Percentiles rank a stretch among this genome's conserved stretches.
phyloP scores from a whole-genome alignment of 1,140 invertebrate species.

The Chionoecetes opilio region DNA sequence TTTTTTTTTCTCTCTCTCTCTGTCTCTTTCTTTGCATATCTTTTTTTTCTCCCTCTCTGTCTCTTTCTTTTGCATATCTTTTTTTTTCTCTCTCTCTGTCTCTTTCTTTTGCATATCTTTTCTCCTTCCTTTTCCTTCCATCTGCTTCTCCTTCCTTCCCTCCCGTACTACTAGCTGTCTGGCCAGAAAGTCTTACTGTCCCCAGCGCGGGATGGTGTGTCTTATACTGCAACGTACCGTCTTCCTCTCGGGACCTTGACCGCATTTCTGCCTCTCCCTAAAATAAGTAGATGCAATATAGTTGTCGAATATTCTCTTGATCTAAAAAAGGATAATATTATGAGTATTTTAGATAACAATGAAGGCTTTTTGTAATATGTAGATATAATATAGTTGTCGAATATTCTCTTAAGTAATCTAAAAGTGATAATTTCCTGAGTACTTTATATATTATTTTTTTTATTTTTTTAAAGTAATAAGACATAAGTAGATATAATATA shows the following conservation, averaged over 20 bases:
- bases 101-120: neutral
- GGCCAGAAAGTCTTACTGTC: neutral
- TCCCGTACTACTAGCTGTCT: neutral
- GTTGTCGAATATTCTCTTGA: too few relatives aligned
- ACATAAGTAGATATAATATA: too few relatives aligned
- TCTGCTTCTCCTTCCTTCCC: neutral
- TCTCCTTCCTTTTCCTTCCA: slow-evolving; percentile 24
- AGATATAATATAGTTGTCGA: too few relatives aligned
- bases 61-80: neutral
- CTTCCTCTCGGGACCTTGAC: neutral
- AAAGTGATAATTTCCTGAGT: too few relatives aligned
- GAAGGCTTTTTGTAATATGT: too few relatives aligned
- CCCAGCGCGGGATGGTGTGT: neutral
- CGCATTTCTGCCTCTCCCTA: neutral
- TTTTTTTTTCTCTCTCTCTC: slow-evolving; percentile 43
- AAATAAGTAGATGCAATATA: neutral
- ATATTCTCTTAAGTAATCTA: too few relatives aligned
- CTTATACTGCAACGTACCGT: slow-evolving; percentile 4
- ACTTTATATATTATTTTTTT: too few relatives aligned
- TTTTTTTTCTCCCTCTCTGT: too few relatives aligned
- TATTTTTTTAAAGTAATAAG: neutral
- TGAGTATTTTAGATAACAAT: too few relatives aligned
- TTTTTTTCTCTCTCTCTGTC: neutral
- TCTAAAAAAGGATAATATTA: too few relatives aligned
- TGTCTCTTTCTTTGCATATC: neutral